Conservation (phyloP, 2,113 vertebrate species). For the Sapajus apella region DNA sequence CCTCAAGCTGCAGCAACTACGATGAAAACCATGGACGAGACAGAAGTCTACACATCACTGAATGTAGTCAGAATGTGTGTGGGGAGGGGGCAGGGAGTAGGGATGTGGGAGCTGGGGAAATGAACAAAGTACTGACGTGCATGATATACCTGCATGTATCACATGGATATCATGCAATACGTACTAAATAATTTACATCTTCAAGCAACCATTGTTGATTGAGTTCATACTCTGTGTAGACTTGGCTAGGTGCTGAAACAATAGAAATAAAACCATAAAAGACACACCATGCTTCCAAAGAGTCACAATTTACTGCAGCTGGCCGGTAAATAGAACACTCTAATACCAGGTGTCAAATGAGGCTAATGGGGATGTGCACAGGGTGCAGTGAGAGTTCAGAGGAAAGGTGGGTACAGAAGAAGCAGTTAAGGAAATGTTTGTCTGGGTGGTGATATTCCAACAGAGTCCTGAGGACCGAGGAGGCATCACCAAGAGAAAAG, state of each 20-base stretch:
- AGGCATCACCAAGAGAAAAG: not conserved
- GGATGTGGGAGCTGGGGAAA: not conserved
- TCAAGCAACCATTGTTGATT: not conserved
- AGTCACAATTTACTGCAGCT: not conserved
- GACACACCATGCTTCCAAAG: not conserved
- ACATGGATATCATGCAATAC: no score
- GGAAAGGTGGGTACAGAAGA: not conserved
- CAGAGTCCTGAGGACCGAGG: not conserved
- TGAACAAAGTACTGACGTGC: not conserved
- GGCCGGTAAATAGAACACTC: not conserved
- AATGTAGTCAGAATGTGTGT: not conserved
- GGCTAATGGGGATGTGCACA: no score
- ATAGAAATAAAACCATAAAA: not conserved
- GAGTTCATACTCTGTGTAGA: not conserved
- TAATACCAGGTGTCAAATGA: not conserved
- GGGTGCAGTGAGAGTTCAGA: not conserved
- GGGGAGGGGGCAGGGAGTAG: no score
- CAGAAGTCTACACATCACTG: not conserved
- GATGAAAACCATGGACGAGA: not conserved
- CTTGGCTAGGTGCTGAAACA: not conserved
- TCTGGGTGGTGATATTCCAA: not conserved
- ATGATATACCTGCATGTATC: no score
- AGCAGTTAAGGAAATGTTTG: not conserved
- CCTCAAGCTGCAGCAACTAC: not conserved
- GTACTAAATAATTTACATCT: not conserved